Evolutionary conservation across 1,140 invertebrate genomes (phyloP).

Genomic region (Potamilus streckersoni): DNA sequence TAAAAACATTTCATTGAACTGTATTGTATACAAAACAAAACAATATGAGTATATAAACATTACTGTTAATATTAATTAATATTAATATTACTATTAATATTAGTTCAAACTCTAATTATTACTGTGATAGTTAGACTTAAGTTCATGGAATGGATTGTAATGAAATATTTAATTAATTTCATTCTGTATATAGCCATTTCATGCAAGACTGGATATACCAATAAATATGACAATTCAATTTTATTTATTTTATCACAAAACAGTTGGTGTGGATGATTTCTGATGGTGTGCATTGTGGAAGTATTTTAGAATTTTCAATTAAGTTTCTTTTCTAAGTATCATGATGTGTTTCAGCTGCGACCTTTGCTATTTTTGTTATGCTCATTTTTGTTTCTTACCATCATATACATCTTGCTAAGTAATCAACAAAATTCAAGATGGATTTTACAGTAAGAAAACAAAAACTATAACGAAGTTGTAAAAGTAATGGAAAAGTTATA

Average conservation of each 20-base stretch:
- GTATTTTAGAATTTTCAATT: constrained; percentile 12
- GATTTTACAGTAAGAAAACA: background rate
- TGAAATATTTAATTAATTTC: background rate
- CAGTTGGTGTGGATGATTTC: constrained; percentile 20
- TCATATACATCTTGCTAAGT: constrained; percentile 22
- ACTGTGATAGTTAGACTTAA: no score
- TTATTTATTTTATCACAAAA: constrained; percentile 24
- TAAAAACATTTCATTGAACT: no score
- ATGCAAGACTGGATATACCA: constrained; percentile 17
- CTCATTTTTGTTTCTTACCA: constrained; percentile 17
- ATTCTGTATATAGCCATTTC: constrained; percentile 8
- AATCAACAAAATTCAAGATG: constrained; percentile 26
- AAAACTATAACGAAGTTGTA: background rate
- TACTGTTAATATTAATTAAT: no score
- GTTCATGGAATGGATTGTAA: no score
- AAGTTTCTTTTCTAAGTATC: constrained; percentile 23
- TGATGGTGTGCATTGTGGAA: constrained; percentile 12
- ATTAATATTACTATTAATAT: no score
- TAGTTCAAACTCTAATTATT: no score
- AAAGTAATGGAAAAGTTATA: background rate
- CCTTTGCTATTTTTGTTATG: constrained; percentile 18
- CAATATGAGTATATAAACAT: no score
- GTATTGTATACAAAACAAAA: no score
- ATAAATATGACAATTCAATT: constrained; percentile 10
- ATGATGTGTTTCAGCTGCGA: constrained; percentile 16